phyloP scores from a whole-genome alignment of 1,140 invertebrate genomes.

The Dryas iulia region DNA sequence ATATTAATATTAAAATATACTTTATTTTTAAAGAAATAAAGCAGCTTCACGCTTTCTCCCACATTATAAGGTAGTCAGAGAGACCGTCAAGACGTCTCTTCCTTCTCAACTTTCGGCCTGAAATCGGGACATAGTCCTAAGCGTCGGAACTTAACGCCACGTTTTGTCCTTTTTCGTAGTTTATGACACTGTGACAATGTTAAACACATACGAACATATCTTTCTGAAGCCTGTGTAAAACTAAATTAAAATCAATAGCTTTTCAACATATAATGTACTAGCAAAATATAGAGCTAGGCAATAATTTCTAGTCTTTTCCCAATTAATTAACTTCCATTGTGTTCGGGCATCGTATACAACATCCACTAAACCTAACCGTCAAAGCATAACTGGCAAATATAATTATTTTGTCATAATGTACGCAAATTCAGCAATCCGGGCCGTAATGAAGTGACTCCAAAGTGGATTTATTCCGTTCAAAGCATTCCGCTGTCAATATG shows the following conservation, averaged over 20 bases:
- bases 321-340: not conserved
- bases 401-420: conserved; percentile 49
- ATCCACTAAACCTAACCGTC: conserved; percentile 7
- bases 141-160: no score
- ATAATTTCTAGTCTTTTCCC: not conserved
- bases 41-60: no score
- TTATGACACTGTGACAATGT: not conserved
- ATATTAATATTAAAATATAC: no score
- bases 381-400: conserved; percentile 25
- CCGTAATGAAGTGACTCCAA: conserved; percentile 64
- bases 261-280: not conserved
- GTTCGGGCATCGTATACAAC: not conserved
- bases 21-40: no score
- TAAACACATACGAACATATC: not conserved
- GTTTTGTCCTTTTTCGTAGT: no score
- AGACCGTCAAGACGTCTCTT: no score
- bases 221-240: no score
- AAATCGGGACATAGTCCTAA: no score
- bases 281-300: not conserved
- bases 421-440: conserved; percentile 48
- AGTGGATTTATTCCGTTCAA: conserved; percentile 62
- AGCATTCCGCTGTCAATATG: conserved; percentile 68
- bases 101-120: no score
- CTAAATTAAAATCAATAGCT: not conserved
- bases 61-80: no score